Percentiles rank a stretch among this genome's conserved stretches.
These are phyloP conservation scores for Eublepharis macularius DNA, from an alignment of 2,113 vertebrate genomes.

Conservation along the genomic window DNA sequence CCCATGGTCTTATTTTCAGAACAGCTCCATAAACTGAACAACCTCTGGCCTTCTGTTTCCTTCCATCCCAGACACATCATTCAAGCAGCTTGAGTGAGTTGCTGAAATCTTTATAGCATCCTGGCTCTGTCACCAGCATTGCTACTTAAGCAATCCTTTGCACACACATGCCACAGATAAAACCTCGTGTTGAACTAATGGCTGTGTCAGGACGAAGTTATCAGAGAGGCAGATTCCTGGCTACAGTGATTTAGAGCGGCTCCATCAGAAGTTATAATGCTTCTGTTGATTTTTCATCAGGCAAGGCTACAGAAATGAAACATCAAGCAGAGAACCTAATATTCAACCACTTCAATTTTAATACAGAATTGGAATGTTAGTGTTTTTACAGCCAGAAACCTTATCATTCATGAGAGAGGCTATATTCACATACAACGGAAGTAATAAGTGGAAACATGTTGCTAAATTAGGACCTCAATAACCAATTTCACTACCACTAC, in stretches of 20 bases:
- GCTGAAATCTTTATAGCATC: slow-evolving; percentile 27
- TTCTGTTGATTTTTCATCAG: slow-evolving; percentile 1
- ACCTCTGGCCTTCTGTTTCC: slow-evolving; percentile 15
- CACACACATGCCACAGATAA: neutral
- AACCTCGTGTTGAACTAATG: neutral
- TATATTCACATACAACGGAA: fast-evolving
- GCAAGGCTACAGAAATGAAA: neutral
- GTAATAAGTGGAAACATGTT: neutral
- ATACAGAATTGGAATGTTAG: neutral
- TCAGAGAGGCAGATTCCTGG: neutral
- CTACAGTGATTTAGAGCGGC: slow-evolving; percentile 5
- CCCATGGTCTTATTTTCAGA: slow-evolving; percentile 17
- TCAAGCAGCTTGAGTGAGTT: slow-evolving; percentile 2
- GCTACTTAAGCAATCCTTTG: neutral
- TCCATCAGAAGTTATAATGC: neutral
- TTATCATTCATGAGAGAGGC: neutral
- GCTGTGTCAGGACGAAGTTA: slow-evolving; percentile 1
- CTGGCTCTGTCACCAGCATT: neutral
- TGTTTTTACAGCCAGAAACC: neutral
- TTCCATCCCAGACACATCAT: slow-evolving; percentile 7
- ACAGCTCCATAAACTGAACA: slow-evolving; percentile 20
- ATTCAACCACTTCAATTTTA: neutral
- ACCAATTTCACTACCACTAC: neutral
- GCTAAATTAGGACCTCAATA: neutral
- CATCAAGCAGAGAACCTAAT: fast-evolving